These are phyloP conservation scores for Orthonyx spaldingii DNA, from an alignment of 2,113 vertebrate species.

Conservation along the genomic window DNA sequence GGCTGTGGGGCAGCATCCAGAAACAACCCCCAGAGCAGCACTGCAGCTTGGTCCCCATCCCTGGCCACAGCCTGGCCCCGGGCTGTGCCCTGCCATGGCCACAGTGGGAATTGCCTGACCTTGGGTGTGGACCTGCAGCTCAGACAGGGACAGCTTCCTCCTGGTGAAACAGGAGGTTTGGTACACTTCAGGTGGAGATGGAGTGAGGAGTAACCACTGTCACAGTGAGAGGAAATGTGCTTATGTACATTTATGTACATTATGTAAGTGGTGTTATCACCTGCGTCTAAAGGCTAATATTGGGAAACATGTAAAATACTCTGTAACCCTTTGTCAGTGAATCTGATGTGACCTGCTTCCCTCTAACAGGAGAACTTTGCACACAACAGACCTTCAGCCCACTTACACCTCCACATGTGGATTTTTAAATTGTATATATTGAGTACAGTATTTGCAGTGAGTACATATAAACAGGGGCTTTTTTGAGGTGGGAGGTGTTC, in stretches of 20 bases:
- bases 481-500: not conserved
- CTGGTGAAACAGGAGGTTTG: not conserved
- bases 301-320: not conserved
- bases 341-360: not conserved
- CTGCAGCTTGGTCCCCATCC: fast-evolving
- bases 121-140: not conserved
- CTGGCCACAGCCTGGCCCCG: no score
- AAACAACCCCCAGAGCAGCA: not conserved
- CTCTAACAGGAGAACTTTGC: not conserved
- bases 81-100: not conserved
- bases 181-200: not conserved
- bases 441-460: not conserved
- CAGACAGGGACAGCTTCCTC: not conserved
- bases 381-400: not conserved
- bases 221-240: not conserved
- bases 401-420: not conserved
- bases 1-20: not conserved
- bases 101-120: not conserved
- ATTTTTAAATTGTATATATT: not conserved
- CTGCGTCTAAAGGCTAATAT: not conserved
- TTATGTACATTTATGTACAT: fast-evolving
- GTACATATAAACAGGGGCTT: not conserved
- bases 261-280: not conserved
- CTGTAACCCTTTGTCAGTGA: not conserved
- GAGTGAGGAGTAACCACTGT: not conserved